Conservation (phyloP, 2,113 vertebrate genomes). For the Craseonycteris thonglongyai region DNA sequence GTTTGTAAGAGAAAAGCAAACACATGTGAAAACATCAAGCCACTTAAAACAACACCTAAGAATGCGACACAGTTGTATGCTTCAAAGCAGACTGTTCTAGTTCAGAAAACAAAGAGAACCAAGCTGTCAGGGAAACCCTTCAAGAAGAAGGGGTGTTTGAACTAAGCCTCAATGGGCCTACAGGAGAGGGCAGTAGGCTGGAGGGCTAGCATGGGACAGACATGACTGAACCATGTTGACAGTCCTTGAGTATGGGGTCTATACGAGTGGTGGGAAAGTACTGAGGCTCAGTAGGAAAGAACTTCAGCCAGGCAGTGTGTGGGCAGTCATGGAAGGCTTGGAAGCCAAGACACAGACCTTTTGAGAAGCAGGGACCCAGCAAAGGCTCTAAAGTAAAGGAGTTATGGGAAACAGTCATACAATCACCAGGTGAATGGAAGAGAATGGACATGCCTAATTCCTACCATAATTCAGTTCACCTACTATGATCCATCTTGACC, state of each 20-base stretch:
- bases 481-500: not conserved
- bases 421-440: not conserved
- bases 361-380: not conserved
- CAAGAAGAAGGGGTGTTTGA: not conserved
- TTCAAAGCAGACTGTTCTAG: not conserved
- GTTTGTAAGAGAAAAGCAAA: conserved; percentile 28
- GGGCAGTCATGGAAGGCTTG: not conserved
- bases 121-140: not conserved
- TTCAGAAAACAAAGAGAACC: not conserved
- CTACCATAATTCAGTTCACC: not conserved
- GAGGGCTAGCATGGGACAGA: not conserved
- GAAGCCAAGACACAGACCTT: not conserved
- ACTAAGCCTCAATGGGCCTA: not conserved
- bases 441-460: not conserved
- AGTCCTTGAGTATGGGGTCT: not conserved
- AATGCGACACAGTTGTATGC: not conserved
- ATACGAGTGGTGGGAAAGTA: not conserved
- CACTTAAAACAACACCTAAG: not conserved
- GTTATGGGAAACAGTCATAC: not conserved
- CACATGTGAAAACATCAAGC: not conserved
- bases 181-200: not conserved
- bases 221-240: no score
- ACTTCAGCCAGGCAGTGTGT: not conserved
- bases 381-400: not conserved
- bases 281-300: not conserved